Percentiles rank a stretch among this genome's conserved stretches.
Conservation (phyloP, 2,113 vertebrate species). For the Martes martes region DNA sequence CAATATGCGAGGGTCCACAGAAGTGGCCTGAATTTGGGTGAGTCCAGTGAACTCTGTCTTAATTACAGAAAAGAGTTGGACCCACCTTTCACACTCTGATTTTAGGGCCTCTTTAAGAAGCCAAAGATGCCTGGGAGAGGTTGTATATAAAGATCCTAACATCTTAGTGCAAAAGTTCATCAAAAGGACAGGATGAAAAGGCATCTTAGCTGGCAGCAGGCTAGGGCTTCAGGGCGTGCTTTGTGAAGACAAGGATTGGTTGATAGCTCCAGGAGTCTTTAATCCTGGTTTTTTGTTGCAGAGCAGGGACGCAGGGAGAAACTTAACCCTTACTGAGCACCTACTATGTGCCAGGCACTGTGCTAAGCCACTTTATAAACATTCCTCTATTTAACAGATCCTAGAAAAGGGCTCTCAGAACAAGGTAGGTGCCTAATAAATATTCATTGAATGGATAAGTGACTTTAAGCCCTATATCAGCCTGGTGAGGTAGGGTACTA, state of each 20-base stretch:
- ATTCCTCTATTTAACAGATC: background rate
- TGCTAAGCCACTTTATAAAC: background rate
- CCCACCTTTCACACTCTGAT: background rate
- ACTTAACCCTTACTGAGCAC: background rate
- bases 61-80: background rate
- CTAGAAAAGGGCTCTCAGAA: background rate
- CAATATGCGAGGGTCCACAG: background rate
- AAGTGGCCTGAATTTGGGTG: background rate
- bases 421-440: background rate
- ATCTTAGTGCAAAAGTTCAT: background rate
- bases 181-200: background rate
- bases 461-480: background rate
- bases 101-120: background rate
- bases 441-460: background rate
- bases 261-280: background rate
- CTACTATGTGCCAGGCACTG: background rate
- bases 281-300: background rate
- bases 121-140: background rate
- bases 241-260: fast-evolving
- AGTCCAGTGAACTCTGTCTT: background rate
- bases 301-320: background rate
- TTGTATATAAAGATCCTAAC: background rate
- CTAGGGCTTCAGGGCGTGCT: too few species aligned
- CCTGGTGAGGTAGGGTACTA: background rate
- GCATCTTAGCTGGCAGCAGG: background rate